Evolutionary conservation across 2,888 invertebrate genomes (phyloP), one percentile per base, ranked within the genome.

Genomic region (Idaea dimidiata): DNA sequence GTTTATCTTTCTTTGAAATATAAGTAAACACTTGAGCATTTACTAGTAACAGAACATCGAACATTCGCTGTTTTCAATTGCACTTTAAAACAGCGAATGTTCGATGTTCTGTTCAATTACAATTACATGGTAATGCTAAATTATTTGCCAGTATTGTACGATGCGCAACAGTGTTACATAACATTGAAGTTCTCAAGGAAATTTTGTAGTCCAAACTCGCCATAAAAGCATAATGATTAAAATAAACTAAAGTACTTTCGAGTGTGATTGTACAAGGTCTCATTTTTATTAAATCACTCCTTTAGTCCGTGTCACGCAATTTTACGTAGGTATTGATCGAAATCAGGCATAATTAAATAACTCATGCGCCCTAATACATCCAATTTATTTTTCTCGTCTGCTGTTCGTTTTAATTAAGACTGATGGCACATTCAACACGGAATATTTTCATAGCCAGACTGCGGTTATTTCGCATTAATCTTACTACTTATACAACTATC

Each of bases 281-380:
- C 68, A 74, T 67, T 77, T 77, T 83, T 81, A 83, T 74, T 75
- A 81, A 80, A 84, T 81, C 78, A 78, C 80, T 73, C 74, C 78
- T 80, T 83, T 81, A 78, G 83, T 80, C 77, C 81, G 72, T 83
- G 88, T 88, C 90, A 90, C 89, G 89, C 90, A 82, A 88, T 81
- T 80, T 80, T 81, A 76, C 74, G 78, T 78, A 72, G 43, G 77
- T 78, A 76, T 80, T 79, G 89, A 89, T 90, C 84, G 80, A 72
- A 88, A 89, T 90, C 88, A 79, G 71, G 81, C 79, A 82, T 89
- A 91, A 91, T 91, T 90, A 91, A 90, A 89, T 88, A 89, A 88
- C 86, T 86, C 82, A 84, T 87, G 86, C 83, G 81, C 84, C 79
- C 82, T 88, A 87, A 88, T 88, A 86, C 82, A 63, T 83, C 81